Evolutionary conservation across 2,113 vertebrate genomes (phyloP), one percentile per base, ranked within the genome.

Genomic region (Calyptomena viridis): DNA sequence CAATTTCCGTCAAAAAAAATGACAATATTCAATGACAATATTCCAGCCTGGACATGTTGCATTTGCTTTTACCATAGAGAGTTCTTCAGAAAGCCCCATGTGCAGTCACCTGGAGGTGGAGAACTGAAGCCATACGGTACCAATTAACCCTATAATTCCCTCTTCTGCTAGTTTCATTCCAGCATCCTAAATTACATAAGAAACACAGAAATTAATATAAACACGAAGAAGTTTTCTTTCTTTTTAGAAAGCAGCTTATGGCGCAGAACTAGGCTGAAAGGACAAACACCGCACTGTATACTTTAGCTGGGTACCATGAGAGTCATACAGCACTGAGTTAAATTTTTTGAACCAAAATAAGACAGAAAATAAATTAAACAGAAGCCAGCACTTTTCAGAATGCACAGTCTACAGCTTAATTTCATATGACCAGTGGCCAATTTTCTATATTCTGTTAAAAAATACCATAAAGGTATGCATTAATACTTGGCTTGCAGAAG

Each of bases 111-210:
- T 63, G 37, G 37, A 21, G 8, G 6, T 52, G 2, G 12, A 84
- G 33, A 95, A 64, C 11, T 0, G 0, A 81, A 66, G 4, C 23
- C 3, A 3, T 27, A 66, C 0, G 0, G 9, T n/a, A 58, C 15
- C 24, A 69, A 47, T 33, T 31, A 69, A 75, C 20, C 37, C n/a
- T 42, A 39, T 46, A 66, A 39, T 33, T 84, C 16, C 30, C 11
- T 50, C 39, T 78, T 47, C 30, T 35, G 27, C 7, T 40, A 40
- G 15, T 25, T 92, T 31, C 17, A 76, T 16, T 73, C 13, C 12
- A 56, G 31, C n/a, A 76, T 58, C 22, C 30, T 62, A 80, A 79
- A 39, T 52, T 69, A 42, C 22, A 91, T 14, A 24, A 72, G 31
- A 89, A 80, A 76, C 31, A 69, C 2, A 0, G 27, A 84, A 77